phyloP scores from a whole-genome alignment of 1,140 invertebrate genomes.

The Ips nitidus region DNA sequence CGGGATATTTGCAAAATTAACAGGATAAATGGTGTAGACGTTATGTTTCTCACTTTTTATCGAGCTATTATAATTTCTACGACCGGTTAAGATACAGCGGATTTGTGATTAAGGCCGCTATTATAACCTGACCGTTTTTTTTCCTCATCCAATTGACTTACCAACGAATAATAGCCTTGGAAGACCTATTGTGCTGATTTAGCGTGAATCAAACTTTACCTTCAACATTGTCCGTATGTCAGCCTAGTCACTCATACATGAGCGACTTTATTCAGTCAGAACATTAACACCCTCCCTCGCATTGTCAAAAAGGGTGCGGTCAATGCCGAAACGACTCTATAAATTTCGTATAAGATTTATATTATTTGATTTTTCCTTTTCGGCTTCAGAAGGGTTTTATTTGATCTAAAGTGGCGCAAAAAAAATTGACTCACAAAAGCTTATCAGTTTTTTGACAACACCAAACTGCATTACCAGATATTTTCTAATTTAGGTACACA shows the following conservation, averaged over 20 bases:
- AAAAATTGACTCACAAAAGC: slow-evolving; percentile 5
- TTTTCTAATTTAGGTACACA: slow-evolving; percentile 24
- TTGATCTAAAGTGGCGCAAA: neutral
- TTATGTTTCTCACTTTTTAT: slow-evolving; percentile 21
- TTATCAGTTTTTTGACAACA: neutral
- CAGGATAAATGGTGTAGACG: slow-evolving; percentile 22
- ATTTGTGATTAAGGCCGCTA: neutral
- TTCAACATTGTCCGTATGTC: slow-evolving; percentile 17
- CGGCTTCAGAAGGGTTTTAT: neutral
- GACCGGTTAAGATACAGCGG: slow-evolving; percentile 1
- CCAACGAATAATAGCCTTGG: neutral
- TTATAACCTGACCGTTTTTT: neutral
- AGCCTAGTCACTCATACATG: slow-evolving; percentile 26
- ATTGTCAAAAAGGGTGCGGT: slow-evolving; percentile 25
- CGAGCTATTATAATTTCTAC: slow-evolving; percentile 5
- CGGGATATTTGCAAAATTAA: slow-evolving; percentile 25
- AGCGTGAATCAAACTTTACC: too few relatives aligned
- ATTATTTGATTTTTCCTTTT: slow-evolving; percentile 9
- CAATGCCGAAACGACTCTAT: slow-evolving; percentile 29
- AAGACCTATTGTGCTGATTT: too few relatives aligned
- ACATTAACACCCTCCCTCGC: slow-evolving; percentile 24
- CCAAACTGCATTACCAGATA: neutral
- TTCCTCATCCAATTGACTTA: neutral
- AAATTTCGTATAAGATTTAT: slow-evolving; percentile 33
- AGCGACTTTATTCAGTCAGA: slow-evolving; percentile 15